Evolutionary conservation across 2,888 invertebrate genomes (phyloP).

Genomic region (Penaeus monodon): DNA sequence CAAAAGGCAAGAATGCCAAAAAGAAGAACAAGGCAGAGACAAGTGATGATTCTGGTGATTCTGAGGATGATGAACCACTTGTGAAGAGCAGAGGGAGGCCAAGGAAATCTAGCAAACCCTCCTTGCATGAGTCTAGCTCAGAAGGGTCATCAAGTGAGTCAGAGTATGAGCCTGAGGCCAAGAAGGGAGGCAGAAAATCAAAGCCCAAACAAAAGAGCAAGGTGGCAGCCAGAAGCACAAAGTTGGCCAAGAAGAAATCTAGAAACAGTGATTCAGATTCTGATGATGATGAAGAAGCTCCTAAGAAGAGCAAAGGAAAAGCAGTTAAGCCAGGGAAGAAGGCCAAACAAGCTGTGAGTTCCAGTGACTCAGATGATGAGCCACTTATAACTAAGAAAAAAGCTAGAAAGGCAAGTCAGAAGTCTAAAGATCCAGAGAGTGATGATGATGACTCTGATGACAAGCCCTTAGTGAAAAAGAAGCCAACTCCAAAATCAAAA

Average conservation of each 20-base stretch:
- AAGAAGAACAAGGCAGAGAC: background rate
- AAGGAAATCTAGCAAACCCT: too few species aligned
- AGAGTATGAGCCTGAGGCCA: too few species aligned
- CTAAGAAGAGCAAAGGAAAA: too few species aligned
- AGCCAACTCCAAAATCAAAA: background rate
- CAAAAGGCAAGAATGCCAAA: background rate
- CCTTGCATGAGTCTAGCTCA: too few species aligned
- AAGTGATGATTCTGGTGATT: background rate
- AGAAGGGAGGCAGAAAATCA: too few species aligned
- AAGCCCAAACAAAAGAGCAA: too few species aligned
- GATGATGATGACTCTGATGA: constrained; percentile 11
- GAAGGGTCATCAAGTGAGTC: too few species aligned
- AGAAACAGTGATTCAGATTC: background rate
- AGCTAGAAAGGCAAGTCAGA: background rate
- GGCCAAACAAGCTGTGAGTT: background rate
- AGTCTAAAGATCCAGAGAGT: background rate
- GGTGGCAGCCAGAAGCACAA: too few species aligned
- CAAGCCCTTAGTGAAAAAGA: too few species aligned
- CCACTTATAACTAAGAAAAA: background rate
- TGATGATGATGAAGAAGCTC: too few species aligned
- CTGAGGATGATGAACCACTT: background rate
- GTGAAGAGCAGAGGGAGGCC: too few species aligned
- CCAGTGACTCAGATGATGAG: constrained; percentile 13
- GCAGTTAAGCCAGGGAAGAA: background rate
- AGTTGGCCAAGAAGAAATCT: background rate